Percentiles rank a stretch among this genome's conserved stretches.
Evolutionary conservation across 2,113 vertebrate genomes (phyloP).

Genomic region (Clarias macrocephalus): DNA sequence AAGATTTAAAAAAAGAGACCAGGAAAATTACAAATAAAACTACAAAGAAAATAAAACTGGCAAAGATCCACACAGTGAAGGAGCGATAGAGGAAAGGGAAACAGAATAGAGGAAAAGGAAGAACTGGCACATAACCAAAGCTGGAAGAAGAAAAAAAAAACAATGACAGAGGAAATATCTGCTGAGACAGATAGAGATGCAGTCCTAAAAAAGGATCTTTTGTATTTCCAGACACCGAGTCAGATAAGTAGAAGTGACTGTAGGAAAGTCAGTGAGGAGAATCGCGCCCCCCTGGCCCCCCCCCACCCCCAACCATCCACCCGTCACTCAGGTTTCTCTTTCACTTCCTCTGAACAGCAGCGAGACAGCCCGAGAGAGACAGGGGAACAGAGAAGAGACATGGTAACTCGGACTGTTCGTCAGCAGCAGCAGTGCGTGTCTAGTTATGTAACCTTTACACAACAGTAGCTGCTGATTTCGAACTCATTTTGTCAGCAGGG

Average conservation of each 20-base stretch:
- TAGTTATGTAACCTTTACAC: slow-evolving; percentile 25
- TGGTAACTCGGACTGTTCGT: slow-evolving; percentile 22
- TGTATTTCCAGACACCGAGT: background rate
- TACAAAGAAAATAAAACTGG: background rate
- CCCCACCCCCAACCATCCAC: background rate
- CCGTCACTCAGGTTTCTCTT: slow-evolving; percentile 11
- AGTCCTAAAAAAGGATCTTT: background rate
- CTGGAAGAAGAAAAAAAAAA: background rate
- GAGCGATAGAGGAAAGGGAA: background rate
- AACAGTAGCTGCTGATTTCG: slow-evolving; percentile 9
- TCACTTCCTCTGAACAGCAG: slow-evolving; percentile 22
- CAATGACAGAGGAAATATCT: background rate
- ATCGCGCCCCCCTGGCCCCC: background rate
- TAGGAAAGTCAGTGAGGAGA: background rate
- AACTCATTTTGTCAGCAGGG: background rate
- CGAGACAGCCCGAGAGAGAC: background rate
- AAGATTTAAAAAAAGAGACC: background rate
- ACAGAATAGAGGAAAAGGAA: background rate
- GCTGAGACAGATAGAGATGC: background rate
- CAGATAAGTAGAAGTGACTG: slow-evolving; percentile 17
- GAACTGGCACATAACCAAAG: background rate
- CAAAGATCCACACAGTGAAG: too few relatives aligned
- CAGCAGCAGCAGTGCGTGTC: slow-evolving; percentile 18
- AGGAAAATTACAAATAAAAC: background rate
- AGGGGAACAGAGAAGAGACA: background rate